Conservation (phyloP, 2,797 vertebrate genomes). For the Eremophila alpestris region DNA sequence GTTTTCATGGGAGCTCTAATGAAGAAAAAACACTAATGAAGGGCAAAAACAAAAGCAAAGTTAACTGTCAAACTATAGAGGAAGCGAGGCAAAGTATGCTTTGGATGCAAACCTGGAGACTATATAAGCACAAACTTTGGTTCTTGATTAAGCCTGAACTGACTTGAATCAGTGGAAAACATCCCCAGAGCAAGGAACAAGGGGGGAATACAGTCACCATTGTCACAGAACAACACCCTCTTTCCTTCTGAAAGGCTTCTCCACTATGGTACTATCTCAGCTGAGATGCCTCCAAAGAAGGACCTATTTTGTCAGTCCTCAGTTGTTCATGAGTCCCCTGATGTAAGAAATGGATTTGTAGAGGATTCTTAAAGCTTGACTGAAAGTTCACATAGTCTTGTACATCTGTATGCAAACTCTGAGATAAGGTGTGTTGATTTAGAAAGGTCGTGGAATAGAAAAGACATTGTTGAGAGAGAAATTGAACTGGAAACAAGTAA, state of each 20-base stretch:
- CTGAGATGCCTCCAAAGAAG: background rate
- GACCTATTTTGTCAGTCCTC: background rate
- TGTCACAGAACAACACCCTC: background rate
- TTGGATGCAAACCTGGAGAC: background rate
- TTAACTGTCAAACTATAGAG: background rate
- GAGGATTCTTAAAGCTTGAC: too few species aligned
- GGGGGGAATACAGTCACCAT: fast-evolving
- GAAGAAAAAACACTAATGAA: background rate
- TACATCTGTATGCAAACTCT: too few species aligned
- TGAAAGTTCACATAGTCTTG: too few species aligned
- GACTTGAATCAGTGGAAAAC: background rate
- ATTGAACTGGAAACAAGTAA: too few species aligned
- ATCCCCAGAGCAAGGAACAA: background rate
- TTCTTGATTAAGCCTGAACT: background rate
- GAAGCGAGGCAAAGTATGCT: background rate
- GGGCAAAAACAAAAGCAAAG: background rate
- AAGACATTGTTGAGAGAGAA: too few species aligned
- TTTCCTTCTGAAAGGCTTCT: background rate
- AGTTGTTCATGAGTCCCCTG: background rate
- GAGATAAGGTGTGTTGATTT: too few species aligned
- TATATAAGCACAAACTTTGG: background rate
- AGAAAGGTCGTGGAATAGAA: too few species aligned
- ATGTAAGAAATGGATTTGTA: too few species aligned
- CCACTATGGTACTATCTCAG: background rate
- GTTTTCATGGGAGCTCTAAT: background rate